Conservation (phyloP, 2,797 vertebrate genomes). For the Champsocephalus gunnari region DNA sequence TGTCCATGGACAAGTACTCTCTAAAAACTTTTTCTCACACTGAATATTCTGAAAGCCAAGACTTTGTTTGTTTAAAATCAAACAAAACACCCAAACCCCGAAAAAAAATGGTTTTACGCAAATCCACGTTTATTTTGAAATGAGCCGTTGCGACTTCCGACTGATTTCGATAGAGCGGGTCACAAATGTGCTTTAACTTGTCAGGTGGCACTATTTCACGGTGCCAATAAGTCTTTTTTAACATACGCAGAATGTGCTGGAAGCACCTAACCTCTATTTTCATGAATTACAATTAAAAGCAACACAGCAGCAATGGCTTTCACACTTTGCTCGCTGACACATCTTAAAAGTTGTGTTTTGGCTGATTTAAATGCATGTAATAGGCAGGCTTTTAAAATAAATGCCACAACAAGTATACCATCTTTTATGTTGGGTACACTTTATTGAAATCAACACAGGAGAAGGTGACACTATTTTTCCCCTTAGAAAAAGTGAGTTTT, state of each 20-base stretch:
- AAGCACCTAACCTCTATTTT: conserved; percentile 36
- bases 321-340: conserved; percentile 16
- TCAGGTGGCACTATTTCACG: conserved; percentile 20
- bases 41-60: no score
- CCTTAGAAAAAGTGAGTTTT: not conserved
- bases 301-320: conserved; percentile 22
- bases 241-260: conserved; percentile 11
- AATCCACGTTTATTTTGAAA: no score
- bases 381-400: conserved; percentile 1
- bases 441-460: not conserved
- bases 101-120: no score
- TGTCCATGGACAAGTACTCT: no score
- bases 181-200: conserved; percentile 4
- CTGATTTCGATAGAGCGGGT: no score
- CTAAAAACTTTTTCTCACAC: no score
- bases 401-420: not conserved
- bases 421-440: not conserved
- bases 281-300: conserved; percentile 31
- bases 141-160: no score
- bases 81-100: no score
- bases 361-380: conserved; percentile 11
- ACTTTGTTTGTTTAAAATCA: no score
- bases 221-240: conserved; percentile 27
- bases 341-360: conserved; percentile 20
- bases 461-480: not conserved